Evolutionary conservation across 2,113 vertebrate species (phyloP).

Genomic region (Rhinolophus ferrumequinum): DNA sequence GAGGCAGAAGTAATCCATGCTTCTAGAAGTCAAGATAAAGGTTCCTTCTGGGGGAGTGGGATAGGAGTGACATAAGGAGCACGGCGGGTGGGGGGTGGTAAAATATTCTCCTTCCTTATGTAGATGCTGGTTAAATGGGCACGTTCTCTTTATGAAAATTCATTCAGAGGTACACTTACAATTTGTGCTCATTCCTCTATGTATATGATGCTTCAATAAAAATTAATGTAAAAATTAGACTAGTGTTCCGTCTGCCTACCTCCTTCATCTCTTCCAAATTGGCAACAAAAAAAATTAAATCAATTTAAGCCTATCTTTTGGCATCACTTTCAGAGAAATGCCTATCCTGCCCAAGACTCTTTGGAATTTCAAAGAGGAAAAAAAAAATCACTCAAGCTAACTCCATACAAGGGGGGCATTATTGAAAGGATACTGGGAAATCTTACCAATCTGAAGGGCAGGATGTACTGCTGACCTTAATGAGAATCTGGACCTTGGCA

Average conservation of each 20-base stretch:
- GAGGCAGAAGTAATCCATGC: background rate
- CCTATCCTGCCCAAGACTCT: background rate
- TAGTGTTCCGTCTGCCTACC: background rate
- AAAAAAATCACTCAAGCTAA: background rate
- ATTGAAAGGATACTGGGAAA: background rate
- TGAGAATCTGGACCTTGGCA: background rate
- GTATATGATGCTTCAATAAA: background rate
- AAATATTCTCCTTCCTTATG: background rate
- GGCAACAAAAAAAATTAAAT: background rate
- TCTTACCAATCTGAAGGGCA: background rate
- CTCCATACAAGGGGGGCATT: background rate
- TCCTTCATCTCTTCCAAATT: background rate
- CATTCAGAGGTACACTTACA: background rate
- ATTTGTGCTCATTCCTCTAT: background rate
- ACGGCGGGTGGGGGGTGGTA: background rate
- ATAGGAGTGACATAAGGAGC: background rate
- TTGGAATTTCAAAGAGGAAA: background rate
- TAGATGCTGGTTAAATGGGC: background rate
- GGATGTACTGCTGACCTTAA: background rate
- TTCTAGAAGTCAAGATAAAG: background rate
- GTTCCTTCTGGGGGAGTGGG: background rate
- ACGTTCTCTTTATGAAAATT: background rate
- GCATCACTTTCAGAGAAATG: slow-evolving; percentile 26
- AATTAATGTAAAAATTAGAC: background rate
- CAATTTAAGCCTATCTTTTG: background rate